These are phyloP conservation scores for Oryzias dopingdopingensis DNA, from an alignment of 2,797 vertebrate species.

Conservation along the genomic window DNA sequence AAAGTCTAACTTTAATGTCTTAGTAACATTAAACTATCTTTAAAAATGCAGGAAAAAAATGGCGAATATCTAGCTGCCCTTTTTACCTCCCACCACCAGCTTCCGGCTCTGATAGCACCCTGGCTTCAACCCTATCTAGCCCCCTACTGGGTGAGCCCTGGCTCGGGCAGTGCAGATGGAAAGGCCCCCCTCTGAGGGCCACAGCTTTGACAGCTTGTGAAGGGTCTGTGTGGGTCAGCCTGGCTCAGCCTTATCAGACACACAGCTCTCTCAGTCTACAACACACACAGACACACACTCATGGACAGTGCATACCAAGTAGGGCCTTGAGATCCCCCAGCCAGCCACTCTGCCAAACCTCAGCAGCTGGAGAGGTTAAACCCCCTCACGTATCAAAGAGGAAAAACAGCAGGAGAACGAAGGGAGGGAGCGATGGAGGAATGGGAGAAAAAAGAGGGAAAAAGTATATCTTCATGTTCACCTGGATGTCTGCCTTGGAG, in stretches of 20 bases:
- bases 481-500: slow-evolving; percentile 75
- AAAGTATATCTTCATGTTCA: slow-evolving; percentile 81
- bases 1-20: background rate
- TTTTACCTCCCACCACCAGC: slow-evolving; percentile 53
- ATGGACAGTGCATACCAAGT: slow-evolving; percentile 78
- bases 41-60: slow-evolving; percentile 38
- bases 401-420: slow-evolving; percentile 68
- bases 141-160: slow-evolving; percentile 75
- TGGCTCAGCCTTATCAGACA: slow-evolving; percentile 79
- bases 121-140: slow-evolving; percentile 59
- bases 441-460: slow-evolving; percentile 65
- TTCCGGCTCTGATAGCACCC: slow-evolving; percentile 63
- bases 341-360: slow-evolving; percentile 71
- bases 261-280: slow-evolving; percentile 66
- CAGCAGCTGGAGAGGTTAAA: slow-evolving; percentile 84
- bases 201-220: slow-evolving; percentile 82
- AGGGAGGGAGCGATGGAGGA: slow-evolving; percentile 59
- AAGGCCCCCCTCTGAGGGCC: slow-evolving; percentile 78
- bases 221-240: slow-evolving; percentile 76
- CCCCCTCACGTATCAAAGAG: slow-evolving; percentile 82
- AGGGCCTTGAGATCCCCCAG: slow-evolving; percentile 76
- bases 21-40: slow-evolving; percentile 1
- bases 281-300: slow-evolving; percentile 42
- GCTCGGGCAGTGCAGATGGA: slow-evolving; percentile 77
- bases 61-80: slow-evolving; percentile 61